Conservation (phyloP, 2,888 invertebrate genomes). For the Cheilosia vernalis region DNA sequence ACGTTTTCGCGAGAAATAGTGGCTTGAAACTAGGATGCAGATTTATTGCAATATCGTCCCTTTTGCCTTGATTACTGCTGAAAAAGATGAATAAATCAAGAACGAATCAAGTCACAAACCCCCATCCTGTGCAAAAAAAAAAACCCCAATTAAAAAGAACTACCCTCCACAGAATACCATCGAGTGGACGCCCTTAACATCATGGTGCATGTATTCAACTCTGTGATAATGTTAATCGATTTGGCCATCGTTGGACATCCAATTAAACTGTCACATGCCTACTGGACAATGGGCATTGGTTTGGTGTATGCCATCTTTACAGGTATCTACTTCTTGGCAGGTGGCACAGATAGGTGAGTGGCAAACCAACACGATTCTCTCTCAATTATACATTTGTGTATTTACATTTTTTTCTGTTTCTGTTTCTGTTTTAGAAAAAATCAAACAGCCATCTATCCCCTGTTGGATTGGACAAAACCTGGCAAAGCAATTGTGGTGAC, state of each 20-base stretch:
- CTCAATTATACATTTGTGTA: neutral
- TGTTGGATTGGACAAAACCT: slow-evolving; percentile 90
- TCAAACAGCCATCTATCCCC: slow-evolving; percentile 88
- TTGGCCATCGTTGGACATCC: slow-evolving; percentile 89
- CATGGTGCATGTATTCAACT: slow-evolving; percentile 86
- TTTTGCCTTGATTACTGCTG: too few species aligned
- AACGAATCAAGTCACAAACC: neutral
- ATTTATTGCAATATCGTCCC: too few species aligned
- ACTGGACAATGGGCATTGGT: slow-evolving; percentile 86
- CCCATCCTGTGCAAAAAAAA: neutral
- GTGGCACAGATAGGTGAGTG: slow-evolving; percentile 88
- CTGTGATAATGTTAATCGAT: slow-evolving; percentile 89
- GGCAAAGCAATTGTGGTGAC: slow-evolving; percentile 85
- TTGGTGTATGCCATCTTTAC: slow-evolving; percentile 88
- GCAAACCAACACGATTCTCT: neutral
- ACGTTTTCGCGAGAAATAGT: too few species aligned
- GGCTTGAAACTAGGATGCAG: too few species aligned
- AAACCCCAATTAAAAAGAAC: slow-evolving; percentile 13
- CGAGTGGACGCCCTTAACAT: slow-evolving; percentile 83
- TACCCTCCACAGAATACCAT: slow-evolving; percentile 79
- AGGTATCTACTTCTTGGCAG: slow-evolving; percentile 88
- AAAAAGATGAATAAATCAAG: neutral
- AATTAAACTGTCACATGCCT: slow-evolving; percentile 84
- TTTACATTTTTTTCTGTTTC: slow-evolving; percentile 30
- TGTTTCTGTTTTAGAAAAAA: slow-evolving; percentile 85